phyloP scores from a whole-genome alignment of 2,113 vertebrate genomes.

The Centropristis striata region DNA sequence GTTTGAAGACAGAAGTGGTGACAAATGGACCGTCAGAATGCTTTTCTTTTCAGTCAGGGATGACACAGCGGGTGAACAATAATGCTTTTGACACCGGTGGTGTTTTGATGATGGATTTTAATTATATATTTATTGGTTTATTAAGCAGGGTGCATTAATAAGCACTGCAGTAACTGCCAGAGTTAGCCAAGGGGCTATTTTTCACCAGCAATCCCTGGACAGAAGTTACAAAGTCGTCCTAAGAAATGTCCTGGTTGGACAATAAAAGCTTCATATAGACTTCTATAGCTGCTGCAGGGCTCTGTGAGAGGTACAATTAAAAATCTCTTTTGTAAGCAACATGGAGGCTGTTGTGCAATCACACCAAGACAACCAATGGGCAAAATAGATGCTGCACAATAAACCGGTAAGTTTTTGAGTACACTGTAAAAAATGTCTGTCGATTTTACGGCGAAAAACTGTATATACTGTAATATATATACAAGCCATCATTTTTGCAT shows the following conservation, averaged over 20 bases:
- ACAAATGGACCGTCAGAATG: not conserved
- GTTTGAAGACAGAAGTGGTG: not conserved
- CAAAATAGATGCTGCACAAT: no score
- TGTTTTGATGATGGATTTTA: not conserved
- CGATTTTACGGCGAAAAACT: no score
- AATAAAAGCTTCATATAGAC: not conserved
- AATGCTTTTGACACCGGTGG: not conserved
- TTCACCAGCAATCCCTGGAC: not conserved
- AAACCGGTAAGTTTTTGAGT: not conserved
- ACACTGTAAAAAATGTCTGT: no score
- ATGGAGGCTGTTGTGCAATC: not conserved
- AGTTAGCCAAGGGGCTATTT: not conserved
- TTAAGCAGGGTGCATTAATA: not conserved
- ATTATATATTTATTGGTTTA: not conserved
- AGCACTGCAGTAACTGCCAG: not conserved
- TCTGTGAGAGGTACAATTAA: not conserved
- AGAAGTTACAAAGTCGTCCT: not conserved
- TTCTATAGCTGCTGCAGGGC: not conserved
- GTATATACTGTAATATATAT: no score
- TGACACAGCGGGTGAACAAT: not conserved
- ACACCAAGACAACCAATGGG: no score
- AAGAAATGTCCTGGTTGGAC: no score
- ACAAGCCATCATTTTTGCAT: no score
- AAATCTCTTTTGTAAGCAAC: not conserved
- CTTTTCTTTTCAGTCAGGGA: not conserved